Conservation (phyloP, 1,140 invertebrate species). For the Neuroterus valhalla region DNA sequence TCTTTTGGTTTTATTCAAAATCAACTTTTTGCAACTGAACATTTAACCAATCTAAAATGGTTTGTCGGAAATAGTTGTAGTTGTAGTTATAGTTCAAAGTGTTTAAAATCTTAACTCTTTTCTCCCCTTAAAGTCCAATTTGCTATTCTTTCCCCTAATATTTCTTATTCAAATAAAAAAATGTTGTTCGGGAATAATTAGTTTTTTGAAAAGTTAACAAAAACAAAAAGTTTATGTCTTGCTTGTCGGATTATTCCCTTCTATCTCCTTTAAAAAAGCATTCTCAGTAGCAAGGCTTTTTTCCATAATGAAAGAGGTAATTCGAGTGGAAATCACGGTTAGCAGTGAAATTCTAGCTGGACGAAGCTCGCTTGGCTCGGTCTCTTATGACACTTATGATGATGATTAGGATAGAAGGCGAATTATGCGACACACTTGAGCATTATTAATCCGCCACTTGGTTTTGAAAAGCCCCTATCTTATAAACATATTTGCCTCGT, state of each 20-base stretch:
- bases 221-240: neutral
- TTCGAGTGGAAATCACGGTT: constrained; percentile 24
- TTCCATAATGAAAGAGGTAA: constrained; percentile 12
- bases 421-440: constrained; percentile 7
- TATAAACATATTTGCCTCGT: neutral
- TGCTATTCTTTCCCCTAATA: no score
- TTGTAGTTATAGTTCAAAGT: no score
- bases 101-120: no score
- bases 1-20: no score
- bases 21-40: no score
- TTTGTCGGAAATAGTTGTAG: no score
- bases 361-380: constrained; percentile 9
- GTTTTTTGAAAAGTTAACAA: neutral
- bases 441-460: constrained; percentile 26
- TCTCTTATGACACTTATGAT: constrained; percentile 8
- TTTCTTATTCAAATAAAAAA: no score
- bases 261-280: neutral
- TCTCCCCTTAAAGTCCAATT: no score
- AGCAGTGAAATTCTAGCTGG: constrained; percentile 22
- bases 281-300: constrained; percentile 7
- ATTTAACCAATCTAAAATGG: no score
- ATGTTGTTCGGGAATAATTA: neutral
- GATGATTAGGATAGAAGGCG: constrained; percentile 14
- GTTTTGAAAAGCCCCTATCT: constrained; percentile 4
- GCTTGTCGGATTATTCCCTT: neutral